phyloP scores from a whole-genome alignment of 2,113 vertebrate genomes.

The Tupaia tana region DNA sequence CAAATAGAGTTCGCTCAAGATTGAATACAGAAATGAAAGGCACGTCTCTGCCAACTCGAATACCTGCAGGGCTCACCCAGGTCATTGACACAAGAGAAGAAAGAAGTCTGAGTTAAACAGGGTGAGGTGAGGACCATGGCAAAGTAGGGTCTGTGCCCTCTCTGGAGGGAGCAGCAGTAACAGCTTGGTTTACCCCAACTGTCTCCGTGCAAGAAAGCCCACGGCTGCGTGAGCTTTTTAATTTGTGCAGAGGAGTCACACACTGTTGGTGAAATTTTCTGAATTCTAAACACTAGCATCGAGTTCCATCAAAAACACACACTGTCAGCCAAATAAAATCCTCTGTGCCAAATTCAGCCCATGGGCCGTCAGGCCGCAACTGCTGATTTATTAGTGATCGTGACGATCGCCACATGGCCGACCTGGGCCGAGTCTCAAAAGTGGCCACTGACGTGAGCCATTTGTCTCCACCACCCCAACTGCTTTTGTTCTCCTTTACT shows the following conservation, averaged over 20 bases:
- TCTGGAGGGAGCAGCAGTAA: not conserved
- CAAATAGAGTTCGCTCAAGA: not conserved
- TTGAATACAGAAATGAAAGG: not conserved
- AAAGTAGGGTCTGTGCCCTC: not conserved
- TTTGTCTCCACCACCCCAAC: not conserved
- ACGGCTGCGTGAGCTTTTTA: not conserved
- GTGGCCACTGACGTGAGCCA: not conserved
- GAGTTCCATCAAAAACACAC: constrained; percentile 52
- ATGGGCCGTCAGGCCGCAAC: constrained; percentile 32
- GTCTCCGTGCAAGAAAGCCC: not conserved
- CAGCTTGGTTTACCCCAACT: not conserved
- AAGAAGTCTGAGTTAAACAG: not conserved
- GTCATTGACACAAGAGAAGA: not conserved
- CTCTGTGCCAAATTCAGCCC: constrained; percentile 47
- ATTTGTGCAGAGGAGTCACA: constrained; percentile 29
- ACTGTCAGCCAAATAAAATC: not conserved
- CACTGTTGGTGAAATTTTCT: constrained; percentile 23
- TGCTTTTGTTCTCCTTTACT: constrained; percentile 25
- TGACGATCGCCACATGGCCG: constrained; percentile 61
- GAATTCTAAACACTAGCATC: constrained; percentile 53
- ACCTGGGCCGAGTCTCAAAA: constrained; percentile 36
- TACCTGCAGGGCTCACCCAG: no score
- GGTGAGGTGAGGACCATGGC: not conserved
- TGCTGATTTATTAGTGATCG: constrained; percentile 73
- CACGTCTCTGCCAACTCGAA: not conserved